phyloP scores from a whole-genome alignment of 2,113 vertebrate species.

The Lonchura striata region DNA sequence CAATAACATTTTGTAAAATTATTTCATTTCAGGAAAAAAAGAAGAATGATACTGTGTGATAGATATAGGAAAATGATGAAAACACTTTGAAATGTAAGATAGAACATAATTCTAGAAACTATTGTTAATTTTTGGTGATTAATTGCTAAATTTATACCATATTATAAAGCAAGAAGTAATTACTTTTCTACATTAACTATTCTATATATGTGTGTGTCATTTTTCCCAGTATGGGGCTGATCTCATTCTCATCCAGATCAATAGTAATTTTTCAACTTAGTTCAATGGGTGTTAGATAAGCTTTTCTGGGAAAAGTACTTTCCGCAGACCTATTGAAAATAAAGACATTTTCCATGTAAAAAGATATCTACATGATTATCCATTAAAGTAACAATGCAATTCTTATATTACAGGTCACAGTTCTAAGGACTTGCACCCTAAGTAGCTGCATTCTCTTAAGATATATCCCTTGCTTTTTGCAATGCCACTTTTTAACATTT shows the following conservation, averaged over 20 bases:
- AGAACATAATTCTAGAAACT: background rate
- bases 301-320: background rate
- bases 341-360: background rate
- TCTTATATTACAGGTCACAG: background rate
- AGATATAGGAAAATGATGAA: background rate
- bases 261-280: slow-evolving; percentile 11
- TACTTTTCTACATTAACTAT: background rate
- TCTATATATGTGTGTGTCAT: background rate
- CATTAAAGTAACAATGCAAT: background rate
- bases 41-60: background rate
- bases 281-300: background rate
- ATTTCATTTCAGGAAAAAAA: background rate
- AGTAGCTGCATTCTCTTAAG: background rate
- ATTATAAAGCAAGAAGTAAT: slow-evolving; percentile 14
- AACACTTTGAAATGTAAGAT: background rate
- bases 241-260: slow-evolving; percentile 14
- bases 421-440: background rate
- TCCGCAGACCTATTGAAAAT: background rate
- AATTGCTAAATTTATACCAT: background rate
- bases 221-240: background rate
- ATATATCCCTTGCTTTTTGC: background rate
- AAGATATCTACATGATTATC: background rate
- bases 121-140: background rate
- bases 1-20: background rate
- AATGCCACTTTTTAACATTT: background rate